Conservation (phyloP, 2,797 vertebrate species). For the Trematomus bernacchii region DNA sequence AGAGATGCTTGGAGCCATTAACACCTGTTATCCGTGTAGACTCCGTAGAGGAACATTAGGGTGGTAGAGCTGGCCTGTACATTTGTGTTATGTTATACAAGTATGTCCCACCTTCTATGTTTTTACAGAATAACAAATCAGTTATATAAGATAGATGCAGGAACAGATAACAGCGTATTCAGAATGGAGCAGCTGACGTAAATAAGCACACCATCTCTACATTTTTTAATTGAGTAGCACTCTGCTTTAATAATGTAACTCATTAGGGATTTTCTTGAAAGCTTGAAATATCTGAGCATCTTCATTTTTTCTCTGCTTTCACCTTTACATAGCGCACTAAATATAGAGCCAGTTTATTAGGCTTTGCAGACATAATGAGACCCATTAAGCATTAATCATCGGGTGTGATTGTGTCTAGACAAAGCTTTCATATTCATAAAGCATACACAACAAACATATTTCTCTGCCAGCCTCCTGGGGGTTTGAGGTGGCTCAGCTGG, state of each 20-base stretch:
- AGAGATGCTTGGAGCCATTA: constrained; percentile 37
- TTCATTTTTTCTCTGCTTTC: background rate
- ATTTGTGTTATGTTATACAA: constrained; percentile 4
- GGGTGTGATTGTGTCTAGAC: constrained; percentile 29
- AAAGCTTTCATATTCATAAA: constrained; percentile 45
- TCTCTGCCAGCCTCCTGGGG: constrained; percentile 25
- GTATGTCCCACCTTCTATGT: background rate
- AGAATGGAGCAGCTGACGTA: background rate
- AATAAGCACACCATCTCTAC: background rate
- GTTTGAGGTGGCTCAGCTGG: constrained; percentile 28
- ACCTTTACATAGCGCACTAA: background rate
- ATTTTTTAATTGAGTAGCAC: background rate
- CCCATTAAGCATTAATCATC: constrained; percentile 27
- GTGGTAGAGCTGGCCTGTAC: background rate
- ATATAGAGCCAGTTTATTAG: background rate
- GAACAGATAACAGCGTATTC: background rate
- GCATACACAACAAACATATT: constrained; percentile 3
- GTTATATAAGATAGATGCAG: background rate
- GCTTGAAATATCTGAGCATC: constrained; percentile 1
- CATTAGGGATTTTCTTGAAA: background rate
- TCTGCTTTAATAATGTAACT: constrained; percentile 6
- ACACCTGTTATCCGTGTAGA: constrained; percentile 4
- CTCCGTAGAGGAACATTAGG: constrained; percentile 16
- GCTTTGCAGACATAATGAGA: constrained; percentile 1
- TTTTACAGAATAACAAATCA: background rate